Conservation (phyloP, 2,797 vertebrate genomes). For the Dipus sagitta region DNA sequence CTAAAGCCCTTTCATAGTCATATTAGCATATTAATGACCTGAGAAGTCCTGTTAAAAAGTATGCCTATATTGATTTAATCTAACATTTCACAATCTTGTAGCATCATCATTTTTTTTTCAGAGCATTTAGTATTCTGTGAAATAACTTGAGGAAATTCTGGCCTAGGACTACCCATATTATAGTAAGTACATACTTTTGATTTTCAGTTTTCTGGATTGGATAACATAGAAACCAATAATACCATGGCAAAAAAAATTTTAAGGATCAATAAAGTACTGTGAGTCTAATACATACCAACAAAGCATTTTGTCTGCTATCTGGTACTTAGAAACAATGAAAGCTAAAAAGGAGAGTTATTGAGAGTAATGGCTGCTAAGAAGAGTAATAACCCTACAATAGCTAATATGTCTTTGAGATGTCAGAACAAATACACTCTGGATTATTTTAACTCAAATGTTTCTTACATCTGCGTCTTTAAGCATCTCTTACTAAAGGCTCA, state of each 20-base stretch:
- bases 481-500: not conserved
- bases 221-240: conserved; percentile 5
- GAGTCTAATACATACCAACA: not conserved
- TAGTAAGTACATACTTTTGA: not conserved
- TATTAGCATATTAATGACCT: conserved; percentile 56
- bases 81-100: conserved; percentile 47
- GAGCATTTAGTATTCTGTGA: conserved; percentile 54
- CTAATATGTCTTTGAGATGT: not conserved
- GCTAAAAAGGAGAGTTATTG: not conserved
- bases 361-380: not conserved
- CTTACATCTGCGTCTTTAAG: conserved; percentile 6
- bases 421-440: not conserved
- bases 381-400: not conserved
- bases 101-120: conserved; percentile 49
- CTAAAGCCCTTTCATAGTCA: conserved; percentile 12
- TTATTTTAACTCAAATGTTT: conserved; percentile 5
- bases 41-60: conserved; percentile 52
- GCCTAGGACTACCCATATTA: not conserved
- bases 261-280: not conserved
- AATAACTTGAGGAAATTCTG: conserved; percentile 37
- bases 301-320: not conserved
- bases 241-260: not conserved
- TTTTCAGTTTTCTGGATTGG: conserved; percentile 21
- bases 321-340: not conserved
- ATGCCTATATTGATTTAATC: conserved; percentile 57